These are phyloP conservation scores for Nomia melanderi DNA, from an alignment of 1,140 invertebrate genomes.

Conservation along the genomic window DNA sequence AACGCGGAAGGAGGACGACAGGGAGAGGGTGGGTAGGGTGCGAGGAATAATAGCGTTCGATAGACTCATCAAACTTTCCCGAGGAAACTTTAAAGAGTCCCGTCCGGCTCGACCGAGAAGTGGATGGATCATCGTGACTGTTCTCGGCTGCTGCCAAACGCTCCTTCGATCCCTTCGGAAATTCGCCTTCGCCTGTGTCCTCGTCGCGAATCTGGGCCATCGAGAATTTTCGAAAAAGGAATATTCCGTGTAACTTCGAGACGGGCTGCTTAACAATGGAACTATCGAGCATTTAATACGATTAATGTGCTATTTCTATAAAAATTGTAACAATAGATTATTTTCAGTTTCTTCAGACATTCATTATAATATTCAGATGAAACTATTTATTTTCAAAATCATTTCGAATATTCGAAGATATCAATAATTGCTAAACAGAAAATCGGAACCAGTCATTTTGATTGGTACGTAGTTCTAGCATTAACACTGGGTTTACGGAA, in stretches of 20 bases:
- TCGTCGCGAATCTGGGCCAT: background rate
- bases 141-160: constrained; percentile 24
- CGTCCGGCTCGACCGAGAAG: constrained; percentile 45
- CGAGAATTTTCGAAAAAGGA: background rate
- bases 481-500: too few relatives aligned
- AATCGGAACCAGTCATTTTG: too few relatives aligned
- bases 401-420: too few relatives aligned
- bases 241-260: background rate
- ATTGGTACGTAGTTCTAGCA: too few relatives aligned
- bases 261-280: too few relatives aligned
- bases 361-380: too few relatives aligned
- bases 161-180: background rate
- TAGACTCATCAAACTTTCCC: constrained; percentile 80
- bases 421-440: too few relatives aligned
- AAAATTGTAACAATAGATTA: too few relatives aligned
- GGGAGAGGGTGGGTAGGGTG: constrained; percentile 48
- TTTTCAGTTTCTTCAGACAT: too few relatives aligned
- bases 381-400: too few relatives aligned
- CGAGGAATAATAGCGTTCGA: constrained; percentile 78
- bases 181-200: background rate
- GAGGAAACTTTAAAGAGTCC: constrained; percentile 68
- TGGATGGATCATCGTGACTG: constrained; percentile 57
- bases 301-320: too few relatives aligned
- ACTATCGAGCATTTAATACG: too few relatives aligned
- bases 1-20: constrained; percentile 66